Base-by-base conservation (phyloP, 1,140 invertebrate species). In the Drosophila rhopaloa region DNA sequence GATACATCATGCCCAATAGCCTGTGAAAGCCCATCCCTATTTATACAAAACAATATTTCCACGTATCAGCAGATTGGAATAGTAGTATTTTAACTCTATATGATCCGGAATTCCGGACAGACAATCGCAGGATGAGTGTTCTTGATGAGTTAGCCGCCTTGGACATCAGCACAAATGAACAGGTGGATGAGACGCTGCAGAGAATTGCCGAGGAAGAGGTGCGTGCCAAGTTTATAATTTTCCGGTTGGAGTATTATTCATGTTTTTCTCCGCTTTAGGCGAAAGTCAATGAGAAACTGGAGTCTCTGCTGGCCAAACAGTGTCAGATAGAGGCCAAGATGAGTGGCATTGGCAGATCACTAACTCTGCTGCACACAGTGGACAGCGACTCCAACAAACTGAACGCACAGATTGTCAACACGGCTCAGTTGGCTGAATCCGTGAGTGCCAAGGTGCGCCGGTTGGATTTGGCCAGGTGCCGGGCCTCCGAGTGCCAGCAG, bases 391-490 rank as follows among this genome's bases (percentile, higher is more conserved):
- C 96, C 13, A 94, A 96, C 74, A 95, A 96, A 75, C 93, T 98
- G n/a, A 94, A 95, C n/a, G 94, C 94, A 58, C 97, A 97, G 94
- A 97, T 98, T 44, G 94, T 95, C n/a, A 96, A 96, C 86, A 98
- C 98, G 3, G 97, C 98, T 44, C 94, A 95, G 35, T 93, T 99
- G 53, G 98, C 98, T 4, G 96, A 98, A 90, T 98, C 98, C 93
- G 98, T 99, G 16, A 99, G 98, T 91, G 96, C 96, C 32, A 99
- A 99, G 96, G 98, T 99, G 10, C 95, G 98, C 48, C 96, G 97
- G 65, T 93, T 99, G 24, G 99, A 99, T 94, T 93, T 97, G 50
- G 98, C 98, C 1, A 97, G 99, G 91, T 97, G 96, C 76, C 94
- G 97, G 77, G 99, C 99, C 0, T 97, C 97, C 14, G 97, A 98